Evolutionary conservation across 2,888 invertebrate genomes (phyloP), one percentile per base, ranked within the genome.

Genomic region (Tachina fera): DNA sequence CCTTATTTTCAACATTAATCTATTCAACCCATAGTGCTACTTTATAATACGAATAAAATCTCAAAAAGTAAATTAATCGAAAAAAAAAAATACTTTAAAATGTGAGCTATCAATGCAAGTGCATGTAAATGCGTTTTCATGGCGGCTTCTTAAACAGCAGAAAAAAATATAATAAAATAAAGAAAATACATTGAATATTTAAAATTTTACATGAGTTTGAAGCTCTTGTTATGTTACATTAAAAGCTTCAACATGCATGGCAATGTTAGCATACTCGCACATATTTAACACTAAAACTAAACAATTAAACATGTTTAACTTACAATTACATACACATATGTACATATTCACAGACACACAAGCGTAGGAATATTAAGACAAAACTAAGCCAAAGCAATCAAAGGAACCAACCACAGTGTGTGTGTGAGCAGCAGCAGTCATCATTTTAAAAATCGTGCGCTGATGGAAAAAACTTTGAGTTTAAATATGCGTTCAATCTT

Each of bases 121-220:
- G 77, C 60, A 78, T 78, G 83, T 77, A 83, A 77, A 72, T 77
- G 65, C 51, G 65, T 77, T 67, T 51, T 83, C 60, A 16, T 63
- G 60, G 77, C 76, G 84, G 76, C 84, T 80, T 84, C 78, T 85
- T 82, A 74, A 72, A 61, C 76, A 78, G 53, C 71, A 58, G 58
- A 60, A 47, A 56, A 71, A 68, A 58, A 85, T 61, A 63, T 39
- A 49, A 58, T 31, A 31, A 58, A 65, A 9, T 47, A 53, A 53
- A 85, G 58, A 67, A 86, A 60, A 53, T 68, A 45, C 16, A 71
- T 70, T 63, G 61, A 72, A 79, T 67, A 63, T 51, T 68, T 76
- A 53, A 67, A 79, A 80, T 83, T 70, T 31, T 80, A 83, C 72
- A 86, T 76, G 83, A 71, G 72, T 86, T 86, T 86, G 67, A 83